These are phyloP conservation scores for Lepidothrix coronata DNA, from an alignment of 2,113 vertebrate species.

Conservation along the genomic window DNA sequence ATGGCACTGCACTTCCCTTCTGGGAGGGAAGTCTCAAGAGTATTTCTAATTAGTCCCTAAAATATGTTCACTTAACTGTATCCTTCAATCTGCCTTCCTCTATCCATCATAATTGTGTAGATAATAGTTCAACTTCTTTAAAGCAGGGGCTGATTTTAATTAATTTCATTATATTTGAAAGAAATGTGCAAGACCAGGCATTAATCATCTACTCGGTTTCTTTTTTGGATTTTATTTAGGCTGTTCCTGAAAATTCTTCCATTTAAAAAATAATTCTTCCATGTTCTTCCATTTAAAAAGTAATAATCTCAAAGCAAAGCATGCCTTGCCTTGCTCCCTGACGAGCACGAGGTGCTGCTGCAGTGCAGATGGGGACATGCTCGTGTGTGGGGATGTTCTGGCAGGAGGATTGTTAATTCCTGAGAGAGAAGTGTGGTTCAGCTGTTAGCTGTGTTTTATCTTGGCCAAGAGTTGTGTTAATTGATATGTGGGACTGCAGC, in stretches of 20 bases:
- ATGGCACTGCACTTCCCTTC: neutral
- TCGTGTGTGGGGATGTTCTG: rapidly evolving
- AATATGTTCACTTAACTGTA: neutral
- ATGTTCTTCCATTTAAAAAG: neutral
- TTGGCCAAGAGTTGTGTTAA: neutral
- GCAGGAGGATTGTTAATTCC: neutral
- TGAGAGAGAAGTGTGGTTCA: neutral
- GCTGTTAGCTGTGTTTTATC: neutral
- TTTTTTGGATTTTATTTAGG: neutral
- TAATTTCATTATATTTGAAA: neutral
- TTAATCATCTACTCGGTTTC: neutral
- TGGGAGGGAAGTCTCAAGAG: neutral
- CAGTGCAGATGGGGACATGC: neutral
- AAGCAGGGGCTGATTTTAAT: neutral
- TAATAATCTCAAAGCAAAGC: neutral
- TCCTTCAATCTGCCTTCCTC: neutral
- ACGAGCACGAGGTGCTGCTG: neutral
- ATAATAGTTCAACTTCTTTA: neutral
- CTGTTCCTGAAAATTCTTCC: neutral
- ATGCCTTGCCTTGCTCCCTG: neutral
- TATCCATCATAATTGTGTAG: neutral
- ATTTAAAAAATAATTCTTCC: neutral
- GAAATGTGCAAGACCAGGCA: neutral
- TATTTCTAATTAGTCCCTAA: neutral
- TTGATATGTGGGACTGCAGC: neutral